Evolutionary conservation across 2,113 vertebrate species (phyloP), one percentile per base, ranked within the genome.

Genomic region (Columbina picui): DNA sequence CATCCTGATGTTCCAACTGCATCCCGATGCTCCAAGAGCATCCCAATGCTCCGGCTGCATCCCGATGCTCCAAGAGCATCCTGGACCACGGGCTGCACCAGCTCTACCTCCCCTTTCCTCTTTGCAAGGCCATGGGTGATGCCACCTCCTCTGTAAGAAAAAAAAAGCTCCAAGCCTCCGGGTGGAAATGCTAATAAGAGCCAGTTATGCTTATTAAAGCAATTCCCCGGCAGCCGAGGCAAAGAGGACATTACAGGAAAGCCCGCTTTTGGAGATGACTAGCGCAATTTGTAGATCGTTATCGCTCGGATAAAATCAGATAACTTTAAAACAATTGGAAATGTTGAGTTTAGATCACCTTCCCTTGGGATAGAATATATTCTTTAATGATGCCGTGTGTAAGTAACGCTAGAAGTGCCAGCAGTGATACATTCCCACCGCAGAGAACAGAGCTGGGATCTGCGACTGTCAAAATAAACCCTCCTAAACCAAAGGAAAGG

Each of bases 261-360:
- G 78, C 30, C 69, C 0, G 23, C 59, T 52, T 57, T 65, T 1
- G 1, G 60, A 95, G 94, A 92, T 43, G 89, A 87, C 74, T 81
- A 32, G 65, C 2, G 25, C 93, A 69, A 94, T 93, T 94, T 95
- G 94, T 94, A 90, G 87, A 86, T 93, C 65, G 27, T 90, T 91
- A 94, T 79, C 52, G 10, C 90, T 55, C 7, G 4, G 67, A 36
- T 83, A 55, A 77, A 90, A 91, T 83, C 90, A 67, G 90, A 74
- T 85, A 55, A 91, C 87, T 93, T 79, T 16, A 83, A 89, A 92
- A 96, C 89, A 94, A 94, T 79, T 83, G 95, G 71, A 87, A 89
- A 68, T 23, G 61, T 68, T 91, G 91, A 94, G 91, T 93, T 95
- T 77, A 93, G 84, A 52, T 56, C 87, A 4, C 34, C 25, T 43